phyloP scores from a whole-genome alignment of 2,888 invertebrate species.

The Nomada fucata region DNA sequence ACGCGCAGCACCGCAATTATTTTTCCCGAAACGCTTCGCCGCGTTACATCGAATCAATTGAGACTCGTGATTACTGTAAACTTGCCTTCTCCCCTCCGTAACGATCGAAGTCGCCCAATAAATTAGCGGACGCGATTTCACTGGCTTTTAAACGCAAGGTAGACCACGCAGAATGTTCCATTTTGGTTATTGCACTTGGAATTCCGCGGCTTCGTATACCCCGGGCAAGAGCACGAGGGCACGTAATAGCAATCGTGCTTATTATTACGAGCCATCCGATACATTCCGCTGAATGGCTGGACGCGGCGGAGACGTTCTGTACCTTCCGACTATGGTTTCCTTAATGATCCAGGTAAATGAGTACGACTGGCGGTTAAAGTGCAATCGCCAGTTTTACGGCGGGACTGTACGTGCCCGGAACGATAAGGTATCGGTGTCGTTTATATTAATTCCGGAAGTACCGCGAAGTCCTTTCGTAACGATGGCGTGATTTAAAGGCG shows the following conservation, averaged over 20 bases:
- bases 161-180: background rate
- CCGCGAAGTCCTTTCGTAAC: conserved; percentile 19
- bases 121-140: conserved; percentile 6
- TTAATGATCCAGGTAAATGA: conserved; percentile 76
- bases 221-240: conserved; percentile 2
- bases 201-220: conserved; percentile 20
- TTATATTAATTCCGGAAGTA: conserved; percentile 58
- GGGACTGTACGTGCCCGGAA: conserved; percentile 66
- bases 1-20: background rate
- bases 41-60: background rate
- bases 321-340: conserved; percentile 54
- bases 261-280: conserved; percentile 61
- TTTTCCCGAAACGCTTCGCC: background rate
- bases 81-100: background rate
- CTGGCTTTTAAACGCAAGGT: conserved; percentile 13
- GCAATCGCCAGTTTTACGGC: conserved; percentile 76
- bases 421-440: conserved; percentile 75
- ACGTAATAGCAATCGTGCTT: conserved; percentile 48
- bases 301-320: conserved; percentile 27
- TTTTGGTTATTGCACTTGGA: conserved; percentile 35
- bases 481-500: conserved; percentile 33
- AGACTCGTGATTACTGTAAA: background rate
- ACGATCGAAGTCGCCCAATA: conserved; percentile 9
- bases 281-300: conserved; percentile 48
- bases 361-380: conserved; percentile 76